phyloP scores from a whole-genome alignment of 2,888 invertebrate genomes.

The Leptarthrus brevirostris region DNA sequence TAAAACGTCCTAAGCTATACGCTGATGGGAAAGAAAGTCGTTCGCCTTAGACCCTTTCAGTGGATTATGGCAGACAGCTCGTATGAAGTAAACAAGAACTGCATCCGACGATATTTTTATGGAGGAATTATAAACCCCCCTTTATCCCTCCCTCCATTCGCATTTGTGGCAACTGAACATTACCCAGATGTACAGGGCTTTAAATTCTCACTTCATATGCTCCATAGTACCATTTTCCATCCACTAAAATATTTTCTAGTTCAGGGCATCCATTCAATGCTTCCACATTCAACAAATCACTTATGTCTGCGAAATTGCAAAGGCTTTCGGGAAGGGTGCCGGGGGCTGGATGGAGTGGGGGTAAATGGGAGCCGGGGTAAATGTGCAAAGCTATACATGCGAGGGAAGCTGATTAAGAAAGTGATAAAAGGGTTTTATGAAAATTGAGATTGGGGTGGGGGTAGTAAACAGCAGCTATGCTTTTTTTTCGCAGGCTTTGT shows the following conservation, averaged over 20 bases:
- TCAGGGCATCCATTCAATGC: slow-evolving; percentile 19
- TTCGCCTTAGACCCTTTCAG: slow-evolving; percentile 1
- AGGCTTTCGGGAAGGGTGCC: too few species aligned
- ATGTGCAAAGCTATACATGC: background rate
- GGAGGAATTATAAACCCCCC: slow-evolving; percentile 9
- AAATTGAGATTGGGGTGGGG: background rate
- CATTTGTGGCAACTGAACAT: slow-evolving; percentile 41
- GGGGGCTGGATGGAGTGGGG: too few species aligned
- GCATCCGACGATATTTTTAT: slow-evolving; percentile 42
- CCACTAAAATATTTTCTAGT: slow-evolving; percentile 30
- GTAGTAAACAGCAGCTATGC: too few species aligned
- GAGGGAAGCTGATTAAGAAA: slow-evolving; percentile 13
- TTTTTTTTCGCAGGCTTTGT: too few species aligned
- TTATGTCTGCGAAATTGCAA: slow-evolving; percentile 25
- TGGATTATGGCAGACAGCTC: slow-evolving; percentile 30
- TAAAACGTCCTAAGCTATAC: slow-evolving; percentile 4
- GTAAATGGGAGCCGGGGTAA: too few species aligned
- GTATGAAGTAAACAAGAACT: slow-evolving; percentile 35
- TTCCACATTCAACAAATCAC: slow-evolving; percentile 43
- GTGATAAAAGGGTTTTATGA: slow-evolving; percentile 36
- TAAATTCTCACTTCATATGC: slow-evolving; percentile 31
- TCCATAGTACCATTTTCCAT: background rate
- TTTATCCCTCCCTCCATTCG: slow-evolving; percentile 7
- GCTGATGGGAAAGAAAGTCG: slow-evolving; percentile 14
- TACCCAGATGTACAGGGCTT: slow-evolving; percentile 34